phyloP scores from a whole-genome alignment of 2,888 invertebrate species.

The Eupithecia tripunctaria region DNA sequence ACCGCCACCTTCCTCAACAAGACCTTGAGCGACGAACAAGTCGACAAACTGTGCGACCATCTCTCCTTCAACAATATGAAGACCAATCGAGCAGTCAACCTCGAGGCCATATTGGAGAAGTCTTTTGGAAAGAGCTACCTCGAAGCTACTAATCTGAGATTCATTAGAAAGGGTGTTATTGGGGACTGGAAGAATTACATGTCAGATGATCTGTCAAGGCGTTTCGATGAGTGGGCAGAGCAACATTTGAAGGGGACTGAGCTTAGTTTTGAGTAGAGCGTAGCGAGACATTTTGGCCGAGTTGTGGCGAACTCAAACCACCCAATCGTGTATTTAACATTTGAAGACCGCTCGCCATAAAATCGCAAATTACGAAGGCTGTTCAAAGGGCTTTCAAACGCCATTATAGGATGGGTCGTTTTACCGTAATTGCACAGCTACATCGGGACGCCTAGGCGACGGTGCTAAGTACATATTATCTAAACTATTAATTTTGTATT shows the following conservation, averaged over 20 bases:
- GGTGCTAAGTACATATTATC: too few species aligned
- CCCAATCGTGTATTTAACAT: too few species aligned
- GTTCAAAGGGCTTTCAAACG: too few species aligned
- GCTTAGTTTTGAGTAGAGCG: slow-evolving; percentile 81
- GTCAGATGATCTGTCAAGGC: slow-evolving; percentile 87
- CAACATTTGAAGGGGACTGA: slow-evolving; percentile 86
- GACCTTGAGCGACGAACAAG: slow-evolving; percentile 86
- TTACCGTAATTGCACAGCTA: too few species aligned
- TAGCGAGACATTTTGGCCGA: not conserved
- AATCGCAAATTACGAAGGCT: too few species aligned
- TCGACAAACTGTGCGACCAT: slow-evolving; percentile 88
- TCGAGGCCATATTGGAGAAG: slow-evolving; percentile 86
- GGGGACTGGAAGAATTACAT: slow-evolving; percentile 93
- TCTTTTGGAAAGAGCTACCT: slow-evolving; percentile 77
- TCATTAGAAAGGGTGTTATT: slow-evolving; percentile 91
- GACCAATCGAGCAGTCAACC: slow-evolving; percentile 90
- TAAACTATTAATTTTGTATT: too few species aligned
- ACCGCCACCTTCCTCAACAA: slow-evolving; percentile 90
- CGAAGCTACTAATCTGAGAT: slow-evolving; percentile 82
- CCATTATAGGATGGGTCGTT: too few species aligned
- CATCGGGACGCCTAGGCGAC: too few species aligned
- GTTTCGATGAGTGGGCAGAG: slow-evolving; percentile 89
- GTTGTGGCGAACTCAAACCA: not conserved
- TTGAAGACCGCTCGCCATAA: too few species aligned
- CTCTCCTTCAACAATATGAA: slow-evolving; percentile 93